A percentile compares a stretch with the other conserved stretches of the same genome.
Conservation (phyloP, 2,888 invertebrate genomes). For the Agrotis segetum region DNA sequence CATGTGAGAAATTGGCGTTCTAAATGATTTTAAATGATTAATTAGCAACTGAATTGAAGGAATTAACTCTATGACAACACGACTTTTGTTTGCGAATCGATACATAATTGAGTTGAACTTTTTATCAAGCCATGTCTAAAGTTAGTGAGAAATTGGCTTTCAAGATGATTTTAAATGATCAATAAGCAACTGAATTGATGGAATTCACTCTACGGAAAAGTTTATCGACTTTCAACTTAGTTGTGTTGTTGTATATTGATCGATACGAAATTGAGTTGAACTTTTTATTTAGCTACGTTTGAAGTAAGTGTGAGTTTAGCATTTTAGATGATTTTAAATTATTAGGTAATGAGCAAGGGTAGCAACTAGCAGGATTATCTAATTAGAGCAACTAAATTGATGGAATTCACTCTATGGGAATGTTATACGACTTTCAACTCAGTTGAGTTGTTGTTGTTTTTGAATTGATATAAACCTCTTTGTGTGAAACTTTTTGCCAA, state of each 20-base stretch:
- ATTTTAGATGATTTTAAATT: no score
- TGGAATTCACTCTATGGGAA: slow-evolving; percentile 54
- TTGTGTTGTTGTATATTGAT: slow-evolving; percentile 4
- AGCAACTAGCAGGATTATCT: no score
- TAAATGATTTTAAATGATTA: slow-evolving; percentile 65
- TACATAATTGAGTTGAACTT: no score
- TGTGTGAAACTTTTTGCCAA: background rate
- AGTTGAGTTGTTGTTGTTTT: slow-evolving; percentile 19
- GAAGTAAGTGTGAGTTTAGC: no score
- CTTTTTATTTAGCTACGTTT: no score
- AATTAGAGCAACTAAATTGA: slow-evolving; percentile 54
- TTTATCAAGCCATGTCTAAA: background rate
- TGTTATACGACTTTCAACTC: slow-evolving; percentile 20
- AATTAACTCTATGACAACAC: slow-evolving; percentile 57
- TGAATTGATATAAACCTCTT: slow-evolving; percentile 7
- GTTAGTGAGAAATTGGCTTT: background rate
- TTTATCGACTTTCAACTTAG: slow-evolving; percentile 13
- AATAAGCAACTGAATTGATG: slow-evolving; percentile 50
- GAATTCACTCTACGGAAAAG: slow-evolving; percentile 52
- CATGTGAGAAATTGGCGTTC: no score
- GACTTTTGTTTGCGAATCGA: no score
- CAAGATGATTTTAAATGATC: background rate
- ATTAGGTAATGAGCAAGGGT: no score
- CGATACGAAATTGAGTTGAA: no score
- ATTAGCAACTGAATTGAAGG: slow-evolving; percentile 61